These are phyloP conservation scores for Pantelozetes paolii DNA, from an alignment of 2,888 invertebrate species.

Conservation along the genomic window DNA sequence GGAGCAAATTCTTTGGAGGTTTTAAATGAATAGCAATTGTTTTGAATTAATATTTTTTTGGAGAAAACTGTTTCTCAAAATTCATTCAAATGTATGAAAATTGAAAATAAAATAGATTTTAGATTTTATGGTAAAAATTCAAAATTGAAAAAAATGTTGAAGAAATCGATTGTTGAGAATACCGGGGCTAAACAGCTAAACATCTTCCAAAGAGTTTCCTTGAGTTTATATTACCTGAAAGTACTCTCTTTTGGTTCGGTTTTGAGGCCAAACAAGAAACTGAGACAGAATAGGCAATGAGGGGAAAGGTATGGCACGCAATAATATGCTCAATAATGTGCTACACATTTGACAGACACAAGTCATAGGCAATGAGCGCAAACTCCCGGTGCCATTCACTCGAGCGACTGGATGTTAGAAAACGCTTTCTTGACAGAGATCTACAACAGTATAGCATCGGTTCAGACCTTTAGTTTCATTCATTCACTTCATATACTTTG, in stretches of 20 bases:
- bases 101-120: too few relatives aligned
- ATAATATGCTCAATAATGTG: conserved; percentile 11
- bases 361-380: conserved; percentile 16
- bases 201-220: too few relatives aligned
- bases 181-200: too few relatives aligned
- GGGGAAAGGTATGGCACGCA: background rate
- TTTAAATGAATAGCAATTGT: too few relatives aligned
- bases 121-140: too few relatives aligned
- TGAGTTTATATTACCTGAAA: too few relatives aligned
- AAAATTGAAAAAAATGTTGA: too few relatives aligned
- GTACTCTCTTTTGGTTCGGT: background rate
- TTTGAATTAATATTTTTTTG: too few relatives aligned
- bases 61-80: too few relatives aligned
- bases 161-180: too few relatives aligned
- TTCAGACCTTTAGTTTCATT: conserved; percentile 16
- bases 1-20: too few relatives aligned
- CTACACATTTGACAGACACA: conserved; percentile 21
- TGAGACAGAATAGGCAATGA: background rate
- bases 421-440: conserved; percentile 22
- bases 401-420: conserved; percentile 11
- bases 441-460: conserved; percentile 4
- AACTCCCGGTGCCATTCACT: background rate
- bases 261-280: background rate
- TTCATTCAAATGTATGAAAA: too few relatives aligned
- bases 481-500: background rate